phyloP scores from a whole-genome alignment of 2,888 invertebrate genomes.

The Spodoptera exigua region DNA sequence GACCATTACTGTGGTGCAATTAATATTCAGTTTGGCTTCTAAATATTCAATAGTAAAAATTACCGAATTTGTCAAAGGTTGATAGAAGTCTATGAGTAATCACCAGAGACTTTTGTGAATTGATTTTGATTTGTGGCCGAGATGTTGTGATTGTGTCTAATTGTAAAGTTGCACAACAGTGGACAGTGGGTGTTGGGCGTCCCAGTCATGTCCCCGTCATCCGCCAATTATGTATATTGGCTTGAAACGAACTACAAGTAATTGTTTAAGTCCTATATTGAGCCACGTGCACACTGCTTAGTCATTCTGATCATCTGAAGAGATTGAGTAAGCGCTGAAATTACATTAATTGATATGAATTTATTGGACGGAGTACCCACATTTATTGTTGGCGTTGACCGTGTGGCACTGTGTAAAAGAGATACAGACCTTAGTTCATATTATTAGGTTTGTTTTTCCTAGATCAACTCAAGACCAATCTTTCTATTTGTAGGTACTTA shows the following conservation, averaged over 20 bases:
- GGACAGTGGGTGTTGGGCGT: constrained; percentile 54
- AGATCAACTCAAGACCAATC: too few species aligned
- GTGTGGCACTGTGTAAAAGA: too few species aligned
- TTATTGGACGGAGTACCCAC: constrained; percentile 4
- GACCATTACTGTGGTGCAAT: too few species aligned
- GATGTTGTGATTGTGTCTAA: constrained; percentile 71
- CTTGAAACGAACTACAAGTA: constrained; percentile 63
- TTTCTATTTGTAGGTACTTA: too few species aligned
- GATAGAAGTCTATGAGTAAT: constrained; percentile 22
- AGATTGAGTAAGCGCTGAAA: constrained; percentile 44
- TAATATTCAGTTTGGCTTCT: too few species aligned
- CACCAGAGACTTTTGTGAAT: constrained; percentile 58
- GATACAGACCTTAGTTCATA: too few species aligned
- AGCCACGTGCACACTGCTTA: constrained; percentile 54
- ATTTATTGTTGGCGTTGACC: background rate
- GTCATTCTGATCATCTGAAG: constrained; percentile 50
- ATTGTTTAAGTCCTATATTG: constrained; percentile 69
- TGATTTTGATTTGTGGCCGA: constrained; percentile 72
- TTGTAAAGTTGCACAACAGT: constrained; percentile 71
- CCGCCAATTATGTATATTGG: constrained; percentile 62
- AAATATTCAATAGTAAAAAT: background rate
- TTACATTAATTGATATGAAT: constrained; percentile 39
- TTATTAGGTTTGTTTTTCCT: too few species aligned
- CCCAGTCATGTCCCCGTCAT: constrained; percentile 52
- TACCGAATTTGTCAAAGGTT: constrained; percentile 32